phyloP scores from a whole-genome alignment of 2,113 vertebrate genomes.

The Colistium nudipinnis region DNA sequence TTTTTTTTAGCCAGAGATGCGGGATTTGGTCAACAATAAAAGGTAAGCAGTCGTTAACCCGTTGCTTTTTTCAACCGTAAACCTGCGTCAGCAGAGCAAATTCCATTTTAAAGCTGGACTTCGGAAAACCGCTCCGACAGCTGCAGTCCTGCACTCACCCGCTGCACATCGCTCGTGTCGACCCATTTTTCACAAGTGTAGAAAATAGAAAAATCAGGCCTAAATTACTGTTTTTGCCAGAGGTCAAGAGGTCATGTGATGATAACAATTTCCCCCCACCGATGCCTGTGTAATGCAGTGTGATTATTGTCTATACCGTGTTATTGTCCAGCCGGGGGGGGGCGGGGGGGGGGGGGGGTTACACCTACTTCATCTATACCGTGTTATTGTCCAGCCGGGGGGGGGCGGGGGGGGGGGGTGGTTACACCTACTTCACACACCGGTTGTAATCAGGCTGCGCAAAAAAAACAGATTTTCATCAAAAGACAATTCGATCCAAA shows the following conservation, averaged over 20 bases:
- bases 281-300: neutral
- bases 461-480: neutral
- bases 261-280: neutral
- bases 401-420: no score
- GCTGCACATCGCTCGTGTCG: neutral
- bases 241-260: constrained; percentile 8
- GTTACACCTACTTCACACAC: neutral
- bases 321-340: neutral
- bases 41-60: neutral
- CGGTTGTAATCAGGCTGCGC: neutral
- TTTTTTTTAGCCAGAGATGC: constrained; percentile 8
- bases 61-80: neutral
- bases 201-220: constrained; percentile 27
- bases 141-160: constrained; percentile 9
- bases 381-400: neutral
- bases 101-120: no score
- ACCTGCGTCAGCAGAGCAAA: constrained; percentile 4
- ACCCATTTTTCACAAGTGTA: neutral
- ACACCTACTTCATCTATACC: no score
- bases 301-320: neutral
- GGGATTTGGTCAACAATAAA: constrained; percentile 1
- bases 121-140: neutral
- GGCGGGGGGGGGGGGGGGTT: no score
- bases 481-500: neutral
- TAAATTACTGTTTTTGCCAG: constrained; percentile 10